A percentile compares a stretch with the other conserved stretches of the same genome.
Evolutionary conservation across 2,113 vertebrate genomes (phyloP).

Genomic region (Sinocyclocheilus anophthalmus): DNA sequence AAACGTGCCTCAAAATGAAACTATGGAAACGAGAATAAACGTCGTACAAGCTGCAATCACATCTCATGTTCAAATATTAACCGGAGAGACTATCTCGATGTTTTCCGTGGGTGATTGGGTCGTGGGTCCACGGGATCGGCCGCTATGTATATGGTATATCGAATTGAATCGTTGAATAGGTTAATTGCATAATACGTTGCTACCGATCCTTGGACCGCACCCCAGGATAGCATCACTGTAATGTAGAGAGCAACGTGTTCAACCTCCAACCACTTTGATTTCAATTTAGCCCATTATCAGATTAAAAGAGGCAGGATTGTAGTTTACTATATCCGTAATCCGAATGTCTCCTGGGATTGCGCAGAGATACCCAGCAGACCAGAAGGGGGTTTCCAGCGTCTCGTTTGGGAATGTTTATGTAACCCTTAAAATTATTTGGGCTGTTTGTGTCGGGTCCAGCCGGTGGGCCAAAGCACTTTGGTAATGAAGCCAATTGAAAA

Average conservation of each 20-base stretch:
- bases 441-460: conserved; percentile 62
- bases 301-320: conserved; percentile 52
- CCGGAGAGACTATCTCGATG: too few relatives aligned
- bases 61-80: too few relatives aligned
- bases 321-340: conserved; percentile 56
- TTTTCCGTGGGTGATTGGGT: too few relatives aligned
- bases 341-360: conserved; percentile 51
- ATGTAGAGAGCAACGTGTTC: not conserved
- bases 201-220: too few relatives aligned
- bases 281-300: conserved; percentile 47
- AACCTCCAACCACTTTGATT: conserved; percentile 38
- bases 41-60: too few relatives aligned
- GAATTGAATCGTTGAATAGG: too few relatives aligned
- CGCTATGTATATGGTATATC: too few relatives aligned
- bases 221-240: not conserved
- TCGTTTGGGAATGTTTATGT: conserved; percentile 62
- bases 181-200: too few relatives aligned
- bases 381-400: conserved; percentile 40
- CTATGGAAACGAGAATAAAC: too few relatives aligned
- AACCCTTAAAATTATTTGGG: conserved; percentile 59
- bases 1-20: too few relatives aligned
- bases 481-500: conserved; percentile 55
- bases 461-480: conserved; percentile 28
- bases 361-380: conserved; percentile 50
- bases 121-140: too few relatives aligned